Percentiles rank a stretch among this genome's conserved stretches.
phyloP scores from a whole-genome alignment of 2,113 vertebrate species.

The Rafetus swinhoei region DNA sequence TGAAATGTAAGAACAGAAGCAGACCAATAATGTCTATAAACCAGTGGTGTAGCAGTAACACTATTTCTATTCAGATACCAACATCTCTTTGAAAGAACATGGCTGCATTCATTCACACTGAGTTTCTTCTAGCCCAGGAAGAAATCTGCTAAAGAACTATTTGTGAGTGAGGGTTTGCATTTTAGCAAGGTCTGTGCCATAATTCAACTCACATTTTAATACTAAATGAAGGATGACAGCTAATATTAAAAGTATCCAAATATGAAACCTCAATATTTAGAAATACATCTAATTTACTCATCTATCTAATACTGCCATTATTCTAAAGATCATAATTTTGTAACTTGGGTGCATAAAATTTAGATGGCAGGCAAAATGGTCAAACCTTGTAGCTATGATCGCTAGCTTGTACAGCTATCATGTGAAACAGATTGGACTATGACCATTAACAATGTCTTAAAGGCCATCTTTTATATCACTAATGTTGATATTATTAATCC shows the following conservation, averaged over 20 bases:
- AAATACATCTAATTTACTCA: background rate
- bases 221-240: constrained; percentile 26
- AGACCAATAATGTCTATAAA: background rate
- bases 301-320: background rate
- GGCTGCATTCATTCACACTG: background rate
- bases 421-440: background rate
- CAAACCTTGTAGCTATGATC: background rate
- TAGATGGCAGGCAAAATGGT: background rate
- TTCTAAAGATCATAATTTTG: background rate
- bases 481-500: background rate
- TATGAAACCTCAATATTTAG: background rate
- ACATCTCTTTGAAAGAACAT: background rate
- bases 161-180: background rate
- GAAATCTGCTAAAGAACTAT: background rate
- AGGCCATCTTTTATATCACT: background rate
- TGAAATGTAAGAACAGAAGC: constrained; percentile 44
- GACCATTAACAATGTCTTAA: constrained; percentile 19
- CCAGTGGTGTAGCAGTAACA: background rate
- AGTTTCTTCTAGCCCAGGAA: constrained; percentile 9
- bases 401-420: constrained; percentile 20
- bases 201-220: background rate
- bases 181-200: background rate
- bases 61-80: constrained; percentile 14
- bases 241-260: background rate
- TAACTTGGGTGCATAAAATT: background rate